phyloP scores from a whole-genome alignment of 1,140 invertebrate genomes.

The Drosophila erecta region DNA sequence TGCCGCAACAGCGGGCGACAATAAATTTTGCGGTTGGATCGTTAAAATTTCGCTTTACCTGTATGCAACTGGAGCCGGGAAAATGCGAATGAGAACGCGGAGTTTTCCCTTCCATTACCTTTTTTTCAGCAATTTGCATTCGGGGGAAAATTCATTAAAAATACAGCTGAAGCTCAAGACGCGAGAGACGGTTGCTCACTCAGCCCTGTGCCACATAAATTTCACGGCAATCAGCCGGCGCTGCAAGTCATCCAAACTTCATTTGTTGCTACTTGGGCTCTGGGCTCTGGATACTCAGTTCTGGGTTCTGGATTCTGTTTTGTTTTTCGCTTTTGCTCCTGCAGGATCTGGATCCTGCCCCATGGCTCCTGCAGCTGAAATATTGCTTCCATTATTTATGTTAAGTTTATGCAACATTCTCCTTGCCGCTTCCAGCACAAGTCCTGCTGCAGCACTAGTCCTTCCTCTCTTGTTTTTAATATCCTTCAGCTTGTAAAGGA shows the following conservation, averaged over 20 bases:
- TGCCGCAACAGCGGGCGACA: constrained; percentile 42
- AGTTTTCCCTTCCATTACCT: background rate
- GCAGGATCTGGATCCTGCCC: constrained; percentile 10
- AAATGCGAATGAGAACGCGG: constrained; percentile 10
- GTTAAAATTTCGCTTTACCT: constrained; percentile 51
- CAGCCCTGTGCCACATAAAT: constrained; percentile 65
- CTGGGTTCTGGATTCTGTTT: background rate
- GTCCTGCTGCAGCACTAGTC: constrained; percentile 13
- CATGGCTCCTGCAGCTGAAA: constrained; percentile 55
- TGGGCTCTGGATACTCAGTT: background rate
- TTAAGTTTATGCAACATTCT: constrained; percentile 78
- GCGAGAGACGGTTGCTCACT: constrained; percentile 31
- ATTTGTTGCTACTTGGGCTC: constrained; percentile 67
- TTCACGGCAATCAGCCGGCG: constrained; percentile 76
- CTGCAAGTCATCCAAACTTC: constrained; percentile 81
- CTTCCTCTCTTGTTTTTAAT: constrained; percentile 75
- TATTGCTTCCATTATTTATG: constrained; percentile 80
- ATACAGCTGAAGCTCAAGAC: constrained; percentile 48
- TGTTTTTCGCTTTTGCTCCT: background rate
- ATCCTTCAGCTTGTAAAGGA: constrained; percentile 80
- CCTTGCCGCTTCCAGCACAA: background rate
- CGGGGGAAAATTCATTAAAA: constrained; percentile 64
- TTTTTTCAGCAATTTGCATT: constrained; percentile 59
- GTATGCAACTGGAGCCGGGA: constrained; percentile 7
- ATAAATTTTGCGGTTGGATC: constrained; percentile 48